phyloP scores from a whole-genome alignment of 2,113 vertebrate genomes.

The Cavia porcellus region DNA sequence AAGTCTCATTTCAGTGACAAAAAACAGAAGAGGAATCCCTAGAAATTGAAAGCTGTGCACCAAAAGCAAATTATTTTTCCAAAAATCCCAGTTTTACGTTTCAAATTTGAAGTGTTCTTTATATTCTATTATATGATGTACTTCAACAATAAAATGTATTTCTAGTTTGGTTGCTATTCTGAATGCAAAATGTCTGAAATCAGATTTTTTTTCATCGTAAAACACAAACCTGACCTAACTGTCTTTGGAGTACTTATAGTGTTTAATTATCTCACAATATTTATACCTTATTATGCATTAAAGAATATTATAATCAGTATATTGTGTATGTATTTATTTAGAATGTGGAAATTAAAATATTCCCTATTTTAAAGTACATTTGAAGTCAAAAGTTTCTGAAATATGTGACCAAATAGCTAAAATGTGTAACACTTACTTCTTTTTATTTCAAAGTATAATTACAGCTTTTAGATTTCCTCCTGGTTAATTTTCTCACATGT shows the following conservation, averaged over 20 bases:
- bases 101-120: background rate
- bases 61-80: background rate
- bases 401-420: background rate
- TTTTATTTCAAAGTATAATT: conserved; percentile 64
- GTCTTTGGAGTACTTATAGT: background rate
- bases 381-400: background rate
- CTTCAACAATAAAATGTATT: background rate
- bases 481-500: conserved; percentile 46
- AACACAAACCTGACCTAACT: background rate
- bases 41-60: background rate
- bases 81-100: background rate
- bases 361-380: conserved; percentile 38
- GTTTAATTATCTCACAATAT: background rate
- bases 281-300: background rate
- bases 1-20: background rate
- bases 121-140: background rate
- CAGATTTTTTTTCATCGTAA: background rate
- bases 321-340: background rate
- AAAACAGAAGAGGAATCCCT: background rate
- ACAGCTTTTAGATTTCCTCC: conserved; percentile 51
- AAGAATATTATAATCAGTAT: background rate
- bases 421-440: background rate
- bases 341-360: background rate
- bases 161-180: background rate
- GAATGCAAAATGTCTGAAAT: background rate